phyloP scores from a whole-genome alignment of 2,888 invertebrate species.

The Aplocera efformata region DNA sequence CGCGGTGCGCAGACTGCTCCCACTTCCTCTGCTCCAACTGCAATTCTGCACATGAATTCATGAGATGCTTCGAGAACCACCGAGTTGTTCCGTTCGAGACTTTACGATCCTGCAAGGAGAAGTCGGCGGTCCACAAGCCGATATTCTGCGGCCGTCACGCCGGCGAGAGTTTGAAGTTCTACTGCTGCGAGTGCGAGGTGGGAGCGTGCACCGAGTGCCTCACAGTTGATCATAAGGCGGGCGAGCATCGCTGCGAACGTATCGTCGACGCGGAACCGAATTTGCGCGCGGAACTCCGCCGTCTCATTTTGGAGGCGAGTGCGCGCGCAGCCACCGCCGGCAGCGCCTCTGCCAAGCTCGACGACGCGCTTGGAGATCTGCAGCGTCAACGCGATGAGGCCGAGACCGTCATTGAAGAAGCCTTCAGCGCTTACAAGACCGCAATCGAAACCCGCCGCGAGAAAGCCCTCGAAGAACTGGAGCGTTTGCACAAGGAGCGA shows the following conservation, averaged over 20 bases:
- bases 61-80: constrained; percentile 98
- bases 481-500: constrained; percentile 89
- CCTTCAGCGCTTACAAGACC: constrained; percentile 89
- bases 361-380: constrained; percentile 90
- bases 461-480: constrained; percentile 85
- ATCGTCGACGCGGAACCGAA: constrained; percentile 89
- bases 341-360: constrained; percentile 86
- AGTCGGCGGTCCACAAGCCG: constrained; percentile 93
- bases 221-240: constrained; percentile 89
- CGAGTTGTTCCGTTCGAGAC: constrained; percentile 94
- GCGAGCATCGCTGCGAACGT: constrained; percentile 91
- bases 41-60: constrained; percentile 96
- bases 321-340: constrained; percentile 88
- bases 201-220: constrained; percentile 94
- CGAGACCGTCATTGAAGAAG: constrained; percentile 89
- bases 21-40: constrained; percentile 96
- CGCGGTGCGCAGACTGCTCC: constrained; percentile 96
- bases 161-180: constrained; percentile 91
- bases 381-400: constrained; percentile 94
- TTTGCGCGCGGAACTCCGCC: constrained; percentile 88
- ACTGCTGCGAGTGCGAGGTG: constrained; percentile 92
- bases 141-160: constrained; percentile 91
- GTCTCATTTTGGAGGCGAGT: constrained; percentile 87
- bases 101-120: constrained; percentile 87
- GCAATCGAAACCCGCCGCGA: constrained; percentile 91